Evolutionary conservation across 1,140 invertebrate species (phyloP).

Genomic region (Lordiphosa clarofinis): DNA sequence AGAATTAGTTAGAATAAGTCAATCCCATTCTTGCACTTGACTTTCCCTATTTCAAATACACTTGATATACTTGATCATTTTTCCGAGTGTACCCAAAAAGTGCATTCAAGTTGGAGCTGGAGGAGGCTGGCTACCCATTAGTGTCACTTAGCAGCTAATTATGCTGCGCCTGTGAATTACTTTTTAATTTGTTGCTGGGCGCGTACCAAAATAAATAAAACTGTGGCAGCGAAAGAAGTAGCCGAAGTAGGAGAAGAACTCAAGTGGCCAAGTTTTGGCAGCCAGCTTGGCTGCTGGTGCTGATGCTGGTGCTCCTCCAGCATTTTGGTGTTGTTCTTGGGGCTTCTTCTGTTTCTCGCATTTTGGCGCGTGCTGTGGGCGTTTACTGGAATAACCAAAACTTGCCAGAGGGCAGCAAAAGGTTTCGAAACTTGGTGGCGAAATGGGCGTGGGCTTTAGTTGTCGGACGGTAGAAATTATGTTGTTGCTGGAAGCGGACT

Average conservation of each 20-base stretch:
- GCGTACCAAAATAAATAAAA: slow-evolving; percentile 66
- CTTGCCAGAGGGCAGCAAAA: slow-evolving; percentile 2
- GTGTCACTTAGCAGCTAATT: slow-evolving; percentile 74
- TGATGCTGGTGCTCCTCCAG: slow-evolving; percentile 3
- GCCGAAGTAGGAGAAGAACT: slow-evolving; percentile 16
- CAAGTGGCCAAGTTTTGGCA: slow-evolving; percentile 65
- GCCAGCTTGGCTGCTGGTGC: slow-evolving; percentile 60
- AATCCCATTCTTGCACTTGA: too few relatives aligned
- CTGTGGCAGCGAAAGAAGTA: slow-evolving; percentile 22
- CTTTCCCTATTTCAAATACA: too few relatives aligned
- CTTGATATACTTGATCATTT: too few relatives aligned
- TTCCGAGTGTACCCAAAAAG: slow-evolving; percentile 5
- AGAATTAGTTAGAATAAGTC: too few relatives aligned
- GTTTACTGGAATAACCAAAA: slow-evolving; percentile 52
- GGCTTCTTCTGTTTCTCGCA: slow-evolving; percentile 24
- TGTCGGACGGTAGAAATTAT: slow-evolving; percentile 48
- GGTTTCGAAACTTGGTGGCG: slow-evolving; percentile 33
- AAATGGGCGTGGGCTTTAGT: slow-evolving; percentile 57
- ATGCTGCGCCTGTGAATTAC: slow-evolving; percentile 69
- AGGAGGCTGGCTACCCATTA: slow-evolving; percentile 39
- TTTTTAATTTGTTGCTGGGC: slow-evolving; percentile 72
- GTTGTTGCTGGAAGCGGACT: slow-evolving; percentile 26
- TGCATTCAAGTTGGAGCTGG: slow-evolving; percentile 22
- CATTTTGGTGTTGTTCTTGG: slow-evolving; percentile 2
- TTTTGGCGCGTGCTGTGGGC: slow-evolving; percentile 64